Percentiles rank a stretch among this genome's conserved stretches.
phyloP scores from a whole-genome alignment of 2,888 invertebrate genomes.

The Podabrus alpinus region DNA sequence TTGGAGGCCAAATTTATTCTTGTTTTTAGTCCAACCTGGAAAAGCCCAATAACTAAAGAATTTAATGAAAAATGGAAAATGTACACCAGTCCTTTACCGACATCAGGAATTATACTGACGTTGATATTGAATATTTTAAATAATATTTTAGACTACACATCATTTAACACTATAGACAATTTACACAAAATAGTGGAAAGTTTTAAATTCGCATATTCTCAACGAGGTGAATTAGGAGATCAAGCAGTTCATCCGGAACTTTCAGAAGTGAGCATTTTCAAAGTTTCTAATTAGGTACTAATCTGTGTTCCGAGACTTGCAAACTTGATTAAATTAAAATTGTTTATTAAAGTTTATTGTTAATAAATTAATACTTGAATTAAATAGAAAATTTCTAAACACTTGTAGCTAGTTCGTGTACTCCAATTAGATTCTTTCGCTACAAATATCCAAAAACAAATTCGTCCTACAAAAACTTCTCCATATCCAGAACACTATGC shows the following conservation, averaged over 20 bases:
- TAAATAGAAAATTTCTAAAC: neutral
- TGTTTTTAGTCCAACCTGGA: constrained; percentile 64
- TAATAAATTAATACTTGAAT: no score
- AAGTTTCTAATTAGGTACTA: no score
- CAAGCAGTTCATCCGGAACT: constrained; percentile 54
- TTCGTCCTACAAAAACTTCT: constrained; percentile 64
- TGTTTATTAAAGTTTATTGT: constrained; percentile 33
- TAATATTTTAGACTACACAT: constrained; percentile 52
- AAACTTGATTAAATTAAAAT: constrained; percentile 23
- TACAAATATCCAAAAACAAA: constrained; percentile 49
- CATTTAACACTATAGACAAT: constrained; percentile 50
- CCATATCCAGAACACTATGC: constrained; percentile 74
- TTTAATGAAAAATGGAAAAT: constrained; percentile 68
- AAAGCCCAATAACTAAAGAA: constrained; percentile 62
- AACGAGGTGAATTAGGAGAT: constrained; percentile 84
- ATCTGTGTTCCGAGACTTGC: neutral
- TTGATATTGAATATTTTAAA: constrained; percentile 81
- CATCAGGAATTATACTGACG: constrained; percentile 80
- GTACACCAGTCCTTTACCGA: constrained; percentile 80
- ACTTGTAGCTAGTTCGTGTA: constrained; percentile 54
- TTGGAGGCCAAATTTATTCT: constrained; percentile 33
- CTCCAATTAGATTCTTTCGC: neutral
- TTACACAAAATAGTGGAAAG: constrained; percentile 86
- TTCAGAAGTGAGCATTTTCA: constrained; percentile 4
- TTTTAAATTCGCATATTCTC: constrained; percentile 90